Evolutionary conservation across 2,113 vertebrate species (phyloP).

Genomic region (Mionectes macconnelli): DNA sequence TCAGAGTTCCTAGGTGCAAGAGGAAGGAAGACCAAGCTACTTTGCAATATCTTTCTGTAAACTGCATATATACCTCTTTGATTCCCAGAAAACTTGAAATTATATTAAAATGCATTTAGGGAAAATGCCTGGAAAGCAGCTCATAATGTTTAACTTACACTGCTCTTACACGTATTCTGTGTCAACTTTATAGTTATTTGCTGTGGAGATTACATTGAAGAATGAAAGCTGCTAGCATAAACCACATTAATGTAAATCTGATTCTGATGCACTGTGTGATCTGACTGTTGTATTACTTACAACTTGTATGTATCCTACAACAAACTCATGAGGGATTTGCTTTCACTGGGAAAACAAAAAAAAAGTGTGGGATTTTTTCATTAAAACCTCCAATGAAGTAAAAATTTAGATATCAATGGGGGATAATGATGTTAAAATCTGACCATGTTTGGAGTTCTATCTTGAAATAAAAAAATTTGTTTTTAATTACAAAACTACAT

Average conservation of each 20-base stretch:
- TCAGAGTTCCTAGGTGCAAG: neutral
- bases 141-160: neutral
- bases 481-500: neutral
- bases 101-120: neutral
- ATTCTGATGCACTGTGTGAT: neutral
- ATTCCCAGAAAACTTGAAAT: neutral
- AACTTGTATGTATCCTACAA: neutral
- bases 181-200: neutral
- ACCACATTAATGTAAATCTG: neutral
- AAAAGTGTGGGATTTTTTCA: fast-evolving
- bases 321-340: neutral
- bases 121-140: neutral
- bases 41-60: neutral
- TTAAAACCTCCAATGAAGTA: neutral
- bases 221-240: neutral
- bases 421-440: neutral
- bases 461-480: neutral
- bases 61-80: fast-evolving
- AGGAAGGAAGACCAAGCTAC: neutral
- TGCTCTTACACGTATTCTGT: fast-evolving
- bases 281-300: neutral
- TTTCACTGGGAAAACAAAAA: neutral
- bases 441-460: neutral
- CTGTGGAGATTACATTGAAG: neutral
- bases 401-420: neutral